A percentile compares a stretch with the other conserved stretches of the same genome.
Evolutionary conservation across 2,113 vertebrate genomes (phyloP).

Genomic region (Microcebus griseorufus): DNA sequence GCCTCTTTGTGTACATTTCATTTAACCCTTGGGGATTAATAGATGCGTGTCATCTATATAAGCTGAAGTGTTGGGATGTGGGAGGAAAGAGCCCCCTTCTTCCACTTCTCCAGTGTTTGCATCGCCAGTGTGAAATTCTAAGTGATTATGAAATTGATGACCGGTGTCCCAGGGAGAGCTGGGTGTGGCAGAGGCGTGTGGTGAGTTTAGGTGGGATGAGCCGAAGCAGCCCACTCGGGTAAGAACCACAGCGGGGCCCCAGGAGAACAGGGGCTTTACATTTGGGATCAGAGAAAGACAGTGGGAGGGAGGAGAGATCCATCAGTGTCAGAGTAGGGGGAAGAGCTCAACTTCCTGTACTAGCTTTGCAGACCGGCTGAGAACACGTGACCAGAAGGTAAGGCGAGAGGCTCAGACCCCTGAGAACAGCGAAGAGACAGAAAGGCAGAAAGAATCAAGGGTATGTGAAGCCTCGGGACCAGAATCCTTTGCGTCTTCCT

Average conservation of each 20-base stretch:
- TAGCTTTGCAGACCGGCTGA: neutral
- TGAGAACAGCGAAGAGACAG: neutral
- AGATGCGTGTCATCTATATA: neutral
- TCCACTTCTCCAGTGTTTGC: neutral
- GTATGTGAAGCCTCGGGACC: fast-evolving
- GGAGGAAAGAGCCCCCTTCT: neutral
- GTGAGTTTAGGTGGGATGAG: neutral
- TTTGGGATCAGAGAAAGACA: neutral
- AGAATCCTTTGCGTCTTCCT: neutral
- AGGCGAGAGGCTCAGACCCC: too few relatives aligned
- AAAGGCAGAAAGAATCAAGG: neutral
- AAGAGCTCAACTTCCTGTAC: neutral
- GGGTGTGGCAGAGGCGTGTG: neutral
- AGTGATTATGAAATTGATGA: neutral
- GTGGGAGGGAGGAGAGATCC: neutral
- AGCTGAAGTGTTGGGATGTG: neutral
- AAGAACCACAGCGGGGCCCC: neutral
- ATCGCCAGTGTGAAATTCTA: neutral
- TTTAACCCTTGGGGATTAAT: neutral
- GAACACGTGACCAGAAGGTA: neutral
- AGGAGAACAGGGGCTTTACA: neutral
- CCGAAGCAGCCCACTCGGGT: neutral
- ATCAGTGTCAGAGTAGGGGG: neutral
- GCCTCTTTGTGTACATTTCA: neutral
- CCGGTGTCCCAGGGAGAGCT: neutral